Percentiles rank a stretch among this genome's conserved stretches.
Evolutionary conservation across 30 jellyfish, hydroid and myxozoan species (phyloP).

Genomic region (Turritopsis rubra): DNA sequence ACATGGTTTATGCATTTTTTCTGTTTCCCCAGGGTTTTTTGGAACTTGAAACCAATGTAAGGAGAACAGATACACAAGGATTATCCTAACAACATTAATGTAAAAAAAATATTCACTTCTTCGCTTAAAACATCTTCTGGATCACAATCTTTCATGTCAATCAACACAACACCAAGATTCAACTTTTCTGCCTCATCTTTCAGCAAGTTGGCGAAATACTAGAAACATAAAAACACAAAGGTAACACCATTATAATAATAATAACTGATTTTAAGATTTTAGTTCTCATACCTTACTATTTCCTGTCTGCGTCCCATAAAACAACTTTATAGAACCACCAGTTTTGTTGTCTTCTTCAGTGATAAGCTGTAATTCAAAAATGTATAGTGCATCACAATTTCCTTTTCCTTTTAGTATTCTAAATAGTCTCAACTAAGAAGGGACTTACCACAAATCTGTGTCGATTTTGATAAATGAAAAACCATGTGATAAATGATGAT

Average conservation of each 20-base stretch:
- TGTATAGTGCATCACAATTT: background rate
- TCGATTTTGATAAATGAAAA: conserved; percentile 27
- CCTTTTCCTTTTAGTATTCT: no score
- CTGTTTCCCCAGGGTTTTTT: no score
- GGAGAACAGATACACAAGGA: no score
- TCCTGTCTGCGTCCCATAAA: conserved; percentile 96
- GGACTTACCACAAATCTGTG: conserved; percentile 23
- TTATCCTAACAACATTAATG: no score
- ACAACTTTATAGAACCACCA: conserved; percentile 28
- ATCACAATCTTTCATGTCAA: conserved; percentile 66
- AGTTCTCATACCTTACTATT: conserved; percentile 62
- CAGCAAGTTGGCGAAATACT: conserved; percentile 55
- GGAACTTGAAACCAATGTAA: no score
- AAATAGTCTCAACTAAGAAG: no score
- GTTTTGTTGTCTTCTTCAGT: background rate
- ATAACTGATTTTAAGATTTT: background rate
- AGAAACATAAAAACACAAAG: background rate
- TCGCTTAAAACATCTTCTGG: conserved; percentile 82
- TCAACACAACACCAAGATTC: conserved; percentile 14
- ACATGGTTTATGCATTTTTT: no score
- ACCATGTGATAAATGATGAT: conserved; percentile 79
- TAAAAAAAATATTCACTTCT: conserved; percentile 38
- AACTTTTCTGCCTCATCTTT: conserved; percentile 14
- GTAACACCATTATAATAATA: no score
- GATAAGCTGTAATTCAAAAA: conserved; percentile 2